Evolutionary conservation across 64 coral and sea anemone genomes (phyloP).

Genomic region (Astreopora myriophthalma): DNA sequence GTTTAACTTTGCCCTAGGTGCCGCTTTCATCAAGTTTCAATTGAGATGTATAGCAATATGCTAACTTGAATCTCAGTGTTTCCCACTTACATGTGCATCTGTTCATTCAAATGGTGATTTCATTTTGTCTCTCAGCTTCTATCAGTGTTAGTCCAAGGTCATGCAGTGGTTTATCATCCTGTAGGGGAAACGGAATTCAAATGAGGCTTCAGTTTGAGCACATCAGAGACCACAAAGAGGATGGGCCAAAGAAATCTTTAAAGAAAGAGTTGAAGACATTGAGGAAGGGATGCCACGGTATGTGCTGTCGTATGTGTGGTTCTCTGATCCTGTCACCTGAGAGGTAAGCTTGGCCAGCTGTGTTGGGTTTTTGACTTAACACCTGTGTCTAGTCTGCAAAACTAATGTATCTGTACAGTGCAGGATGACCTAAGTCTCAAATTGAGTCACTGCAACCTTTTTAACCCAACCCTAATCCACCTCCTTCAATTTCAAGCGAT

Average conservation of each 20-base stretch:
- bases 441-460: no score
- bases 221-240: neutral
- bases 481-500: no score
- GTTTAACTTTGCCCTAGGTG: no score
- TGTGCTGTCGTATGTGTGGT: constrained; percentile 31
- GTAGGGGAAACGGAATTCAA: constrained; percentile 32
- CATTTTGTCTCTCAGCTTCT: neutral
- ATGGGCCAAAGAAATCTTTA: neutral
- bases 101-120: neutral
- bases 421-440: no score
- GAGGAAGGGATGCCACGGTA: neutral
- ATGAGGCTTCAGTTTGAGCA: constrained; percentile 42
- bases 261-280: neutral
- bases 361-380: no score
- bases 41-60: no score
- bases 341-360: constrained; percentile 40
- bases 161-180: constrained; percentile 29
- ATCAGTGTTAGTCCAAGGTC: constrained; percentile 21
- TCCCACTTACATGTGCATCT: no score
- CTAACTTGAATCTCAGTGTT: no score
- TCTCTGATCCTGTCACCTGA: neutral
- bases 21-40: no score
- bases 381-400: no score
- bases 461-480: no score
- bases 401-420: no score